Base-by-base conservation (phyloP, 30 jellyfish, hydroid and myxozoan genomes). In the Aurelia aurita complex sp. Pacific region DNA sequence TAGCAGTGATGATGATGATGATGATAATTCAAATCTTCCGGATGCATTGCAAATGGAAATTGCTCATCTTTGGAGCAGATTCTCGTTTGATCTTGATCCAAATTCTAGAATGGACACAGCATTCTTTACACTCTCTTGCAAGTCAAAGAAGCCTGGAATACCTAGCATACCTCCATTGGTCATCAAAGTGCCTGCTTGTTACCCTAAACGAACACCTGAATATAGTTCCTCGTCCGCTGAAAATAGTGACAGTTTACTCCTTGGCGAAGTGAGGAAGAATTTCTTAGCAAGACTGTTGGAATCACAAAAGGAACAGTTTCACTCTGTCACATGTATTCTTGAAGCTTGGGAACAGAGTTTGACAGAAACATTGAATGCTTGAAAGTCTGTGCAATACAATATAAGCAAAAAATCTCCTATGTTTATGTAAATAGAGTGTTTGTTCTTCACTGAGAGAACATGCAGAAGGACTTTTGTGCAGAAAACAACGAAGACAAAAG, bases 1-100 rank as follows among this genome's bases (percentile, higher is more conserved):
- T 1, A 38, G 81, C 57, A 36, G 81, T 29, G 67, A 34, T 68
- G 67, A 34, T 68, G 85, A 77, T 67, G 85, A 76, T 19, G 83
- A 83, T 5, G 73, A 53, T 66, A 13, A 76, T 61, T 76, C 90
- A 11, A 55, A 16, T 38, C 82, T 87, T 9, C 96, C 96, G 14
- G 81, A 77, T 53, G 86, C 96, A 69, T 42, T 87, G 77, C 96
- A 87, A 29, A 67, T 75, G 89, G 96, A 87, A 57, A 79, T 87
- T 17, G 96, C 96, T 18, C 96, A 87, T 51, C 79, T 87, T 14
- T 87, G 96, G 90, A 65, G 73, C n/a, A 78, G 87, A 64, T 87
- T 77, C 72, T 54, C 82, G 5, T 84, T 84, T 55, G 78, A 79
- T 52, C 54, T 79, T 46, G 89, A 79, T 51, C 43, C 78, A 51